phyloP scores from a whole-genome alignment of 2,113 vertebrate species.

The Colaptes auratus region DNA sequence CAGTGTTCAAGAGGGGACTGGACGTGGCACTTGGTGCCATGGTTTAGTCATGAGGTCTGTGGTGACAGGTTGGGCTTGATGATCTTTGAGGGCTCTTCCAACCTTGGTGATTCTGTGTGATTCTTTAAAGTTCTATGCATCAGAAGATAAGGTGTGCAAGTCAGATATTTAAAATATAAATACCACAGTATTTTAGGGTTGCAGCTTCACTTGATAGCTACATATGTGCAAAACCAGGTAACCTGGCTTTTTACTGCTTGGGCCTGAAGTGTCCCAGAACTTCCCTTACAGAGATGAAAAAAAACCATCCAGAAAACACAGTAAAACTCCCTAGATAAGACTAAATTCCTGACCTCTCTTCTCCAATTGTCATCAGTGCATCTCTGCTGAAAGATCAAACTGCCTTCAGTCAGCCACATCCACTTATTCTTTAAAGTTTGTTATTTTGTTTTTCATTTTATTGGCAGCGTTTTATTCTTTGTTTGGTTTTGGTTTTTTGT shows the following conservation, averaged over 20 bases:
- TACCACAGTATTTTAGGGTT: rapidly evolving
- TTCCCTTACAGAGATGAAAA: not conserved
- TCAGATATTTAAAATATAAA: not conserved
- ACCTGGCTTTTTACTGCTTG: not conserved
- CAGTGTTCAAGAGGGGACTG: no score
- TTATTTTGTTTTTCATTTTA: no score
- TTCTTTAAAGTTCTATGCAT: no score
- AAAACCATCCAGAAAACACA: not conserved
- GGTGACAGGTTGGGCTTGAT: no score
- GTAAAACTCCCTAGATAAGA: not conserved
- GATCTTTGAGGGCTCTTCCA: no score
- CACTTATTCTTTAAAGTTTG: not conserved
- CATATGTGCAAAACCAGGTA: not conserved
- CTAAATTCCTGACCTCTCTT: not conserved
- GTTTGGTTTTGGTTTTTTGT: no score
- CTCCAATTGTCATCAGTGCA: not conserved
- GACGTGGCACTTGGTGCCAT: no score
- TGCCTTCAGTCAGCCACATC: not conserved
- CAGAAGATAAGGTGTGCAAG: not conserved
- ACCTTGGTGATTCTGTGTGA: no score
- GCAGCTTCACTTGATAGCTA: not conserved
- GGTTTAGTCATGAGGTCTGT: no score
- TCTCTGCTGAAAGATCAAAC: not conserved
- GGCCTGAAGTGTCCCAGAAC: not conserved
- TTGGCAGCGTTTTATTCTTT: no score